Evolutionary conservation across 2,797 vertebrate species (phyloP), one percentile per base, ranked within the genome.

Genomic region (Myotis pilosus): DNA sequence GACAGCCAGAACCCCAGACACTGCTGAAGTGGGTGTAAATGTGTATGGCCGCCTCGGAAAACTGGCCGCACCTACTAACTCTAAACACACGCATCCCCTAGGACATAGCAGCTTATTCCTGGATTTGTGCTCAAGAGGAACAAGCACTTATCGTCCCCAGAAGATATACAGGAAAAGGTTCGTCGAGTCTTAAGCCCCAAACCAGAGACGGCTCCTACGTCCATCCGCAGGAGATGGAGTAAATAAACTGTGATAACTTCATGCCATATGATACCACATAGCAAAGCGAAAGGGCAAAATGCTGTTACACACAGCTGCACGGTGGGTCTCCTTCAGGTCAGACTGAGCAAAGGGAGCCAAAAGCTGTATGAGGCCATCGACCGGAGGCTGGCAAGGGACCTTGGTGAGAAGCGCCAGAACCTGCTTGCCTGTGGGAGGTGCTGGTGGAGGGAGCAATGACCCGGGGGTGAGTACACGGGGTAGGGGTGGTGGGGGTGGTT

Each of bases 251-350:
- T 8, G 33, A 12, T 12, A 0, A 6, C 13, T 28, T 47, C 20
- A 15, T 6, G 12, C n/a, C 6, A 0, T 0, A 20, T 4, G 20
- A 47, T 22, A 15, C 15, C 9, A n/a, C 1, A 2, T 12, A 44
- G 47, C 25, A 20, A 30, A 49, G 79, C 30, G 7, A 23, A 53
- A n/a, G 22, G 36, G 22, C 9, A 47, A 11, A 22, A 7, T 10
- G 4, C 28, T 28, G 49, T 25, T 6, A 0, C 22, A 6, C 1
- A 1, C 19, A 20, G 3, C 8, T 3, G 1, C 0, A 2, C 0
- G 51, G 22, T 6, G 79, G 23, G 13, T 47, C 88, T 85, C 74
- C 20, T 2, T 0, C 19, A 8, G 3, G 0, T 0, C 5, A 23
- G 30, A 49, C 0, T 9, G 53, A 72, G 36, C 25, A 8, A 33